Conservation (phyloP, 2,113 vertebrate genomes). For the Sinocyclocheilus grahami region DNA sequence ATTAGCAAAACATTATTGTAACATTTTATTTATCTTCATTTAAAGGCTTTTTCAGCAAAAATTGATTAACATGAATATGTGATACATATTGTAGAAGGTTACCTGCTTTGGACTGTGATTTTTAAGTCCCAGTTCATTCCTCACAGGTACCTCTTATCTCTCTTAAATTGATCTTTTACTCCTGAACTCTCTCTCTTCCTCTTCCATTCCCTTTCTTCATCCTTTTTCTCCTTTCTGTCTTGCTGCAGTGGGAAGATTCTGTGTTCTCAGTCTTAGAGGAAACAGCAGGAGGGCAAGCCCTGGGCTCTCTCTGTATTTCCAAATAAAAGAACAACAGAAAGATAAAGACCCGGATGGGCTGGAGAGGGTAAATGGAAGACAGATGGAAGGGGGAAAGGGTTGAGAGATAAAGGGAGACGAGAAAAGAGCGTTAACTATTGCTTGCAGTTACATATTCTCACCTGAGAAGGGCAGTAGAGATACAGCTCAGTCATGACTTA, state of each 20-base stretch:
- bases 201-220: slow-evolving; percentile 62
- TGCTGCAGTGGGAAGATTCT: slow-evolving; percentile 7
- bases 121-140: background rate
- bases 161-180: slow-evolving; percentile 50
- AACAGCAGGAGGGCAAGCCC: slow-evolving; percentile 30
- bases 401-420: background rate
- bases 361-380: slow-evolving; percentile 20
- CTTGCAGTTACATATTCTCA: slow-evolving; percentile 57
- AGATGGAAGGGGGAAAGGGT: slow-evolving; percentile 9
- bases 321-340: slow-evolving; percentile 38
- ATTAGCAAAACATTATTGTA: too few relatives aligned
- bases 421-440: background rate
- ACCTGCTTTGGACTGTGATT: background rate
- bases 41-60: background rate
- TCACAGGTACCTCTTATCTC: slow-evolving; percentile 61
- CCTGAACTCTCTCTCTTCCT: slow-evolving; percentile 67
- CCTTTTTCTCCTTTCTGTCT: slow-evolving; percentile 38
- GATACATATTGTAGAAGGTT: background rate
- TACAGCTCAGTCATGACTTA: slow-evolving; percentile 64
- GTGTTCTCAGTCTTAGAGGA: slow-evolving; percentile 29
- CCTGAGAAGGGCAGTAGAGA: slow-evolving; percentile 78
- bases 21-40: background rate
- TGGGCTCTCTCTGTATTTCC: slow-evolving; percentile 16
- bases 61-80: background rate
- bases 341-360: slow-evolving; percentile 18